phyloP scores from a whole-genome alignment of 2,113 vertebrate genomes.

The Oncorhynchus kisutch region DNA sequence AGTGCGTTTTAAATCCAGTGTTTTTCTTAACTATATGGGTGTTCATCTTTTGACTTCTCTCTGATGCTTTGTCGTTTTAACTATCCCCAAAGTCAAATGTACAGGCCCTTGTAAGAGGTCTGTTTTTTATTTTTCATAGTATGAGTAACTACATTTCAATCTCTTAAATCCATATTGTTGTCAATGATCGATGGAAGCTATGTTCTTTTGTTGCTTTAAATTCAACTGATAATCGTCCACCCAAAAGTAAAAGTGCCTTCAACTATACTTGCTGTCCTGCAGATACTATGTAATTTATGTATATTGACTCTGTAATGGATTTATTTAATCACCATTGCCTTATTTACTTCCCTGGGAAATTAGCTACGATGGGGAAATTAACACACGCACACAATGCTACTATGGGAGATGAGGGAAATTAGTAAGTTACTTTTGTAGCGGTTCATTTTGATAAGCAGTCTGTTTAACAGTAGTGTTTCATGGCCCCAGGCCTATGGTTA shows the following conservation, averaged over 20 bases:
- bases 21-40: not conserved
- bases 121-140: too few relatives aligned
- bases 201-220: not conserved
- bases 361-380: not conserved
- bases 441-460: not conserved
- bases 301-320: not conserved
- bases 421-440: not conserved
- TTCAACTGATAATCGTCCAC: not conserved
- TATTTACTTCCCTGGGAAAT: not conserved
- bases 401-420: too few relatives aligned
- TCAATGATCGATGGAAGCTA: not conserved
- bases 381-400: not conserved
- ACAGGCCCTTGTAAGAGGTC: not conserved
- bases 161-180: not conserved
- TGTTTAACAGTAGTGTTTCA: not conserved
- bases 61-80: not conserved
- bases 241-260: conserved; percentile 37
- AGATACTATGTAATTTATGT: not conserved
- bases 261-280: not conserved
- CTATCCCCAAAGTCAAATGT: not conserved
- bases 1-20: not conserved
- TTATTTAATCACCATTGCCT: not conserved
- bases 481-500: not conserved
- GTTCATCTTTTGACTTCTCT: not conserved
- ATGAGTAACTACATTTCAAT: too few relatives aligned